Evolutionary conservation across 1,140 invertebrate species (phyloP).

Genomic region (Saccostrea cuccullata): DNA sequence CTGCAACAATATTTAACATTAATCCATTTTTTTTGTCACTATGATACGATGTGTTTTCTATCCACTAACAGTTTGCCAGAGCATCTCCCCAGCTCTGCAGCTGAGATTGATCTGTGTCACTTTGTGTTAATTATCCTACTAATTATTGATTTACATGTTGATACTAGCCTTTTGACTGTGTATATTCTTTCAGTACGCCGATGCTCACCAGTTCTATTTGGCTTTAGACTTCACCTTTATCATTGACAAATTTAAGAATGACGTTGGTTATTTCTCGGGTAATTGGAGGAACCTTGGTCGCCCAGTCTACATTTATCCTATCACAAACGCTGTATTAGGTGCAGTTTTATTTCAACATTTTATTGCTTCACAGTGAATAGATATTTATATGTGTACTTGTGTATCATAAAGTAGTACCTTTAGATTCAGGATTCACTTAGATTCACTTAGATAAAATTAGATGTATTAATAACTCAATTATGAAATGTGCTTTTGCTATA

Average conservation of each 20-base stretch:
- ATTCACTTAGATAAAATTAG: too few species aligned
- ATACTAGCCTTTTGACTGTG: slow-evolving; percentile 1
- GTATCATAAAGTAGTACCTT: not conserved
- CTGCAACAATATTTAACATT: too few species aligned
- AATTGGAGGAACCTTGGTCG: slow-evolving; percentile 81
- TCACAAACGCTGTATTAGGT: slow-evolving; percentile 94
- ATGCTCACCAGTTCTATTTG: slow-evolving; percentile 77
- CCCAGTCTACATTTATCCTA: slow-evolving; percentile 74
- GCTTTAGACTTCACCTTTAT: slow-evolving; percentile 76
- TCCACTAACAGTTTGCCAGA: not conserved
- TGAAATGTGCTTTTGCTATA: too few species aligned
- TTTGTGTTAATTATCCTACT: not conserved
- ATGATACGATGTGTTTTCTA: too few species aligned
- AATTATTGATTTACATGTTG: not conserved
- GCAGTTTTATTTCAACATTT: slow-evolving; percentile 70
- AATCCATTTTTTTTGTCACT: too few species aligned
- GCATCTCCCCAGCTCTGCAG: not conserved
- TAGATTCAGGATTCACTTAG: not conserved
- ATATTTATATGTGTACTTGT: slow-evolving; percentile 9
- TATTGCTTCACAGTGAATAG: slow-evolving; percentile 9
- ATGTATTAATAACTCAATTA: too few species aligned
- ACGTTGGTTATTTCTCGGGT: slow-evolving; percentile 74
- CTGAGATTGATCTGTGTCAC: not conserved
- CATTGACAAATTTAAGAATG: slow-evolving; percentile 76
- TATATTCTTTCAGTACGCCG: slow-evolving; percentile 83